These are phyloP conservation scores for Bucco capensis DNA, from an alignment of 2,113 vertebrate genomes.

Conservation along the genomic window DNA sequence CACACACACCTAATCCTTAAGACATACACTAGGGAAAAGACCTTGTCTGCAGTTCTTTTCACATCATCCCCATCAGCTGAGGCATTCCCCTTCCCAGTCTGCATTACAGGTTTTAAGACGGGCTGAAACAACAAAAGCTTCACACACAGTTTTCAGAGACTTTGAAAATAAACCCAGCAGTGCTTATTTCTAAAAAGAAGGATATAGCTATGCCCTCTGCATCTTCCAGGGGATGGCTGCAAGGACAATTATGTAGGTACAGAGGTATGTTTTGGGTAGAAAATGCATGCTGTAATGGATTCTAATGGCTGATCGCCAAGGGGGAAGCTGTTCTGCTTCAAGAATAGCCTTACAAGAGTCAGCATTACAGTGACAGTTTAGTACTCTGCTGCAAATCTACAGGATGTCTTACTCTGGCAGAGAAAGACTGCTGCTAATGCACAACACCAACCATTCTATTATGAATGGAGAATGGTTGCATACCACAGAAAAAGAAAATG, in stretches of 20 bases:
- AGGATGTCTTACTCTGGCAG: conserved; percentile 64
- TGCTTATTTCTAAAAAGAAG: not conserved
- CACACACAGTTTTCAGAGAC: not conserved
- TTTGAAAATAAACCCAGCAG: not conserved
- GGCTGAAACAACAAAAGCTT: not conserved
- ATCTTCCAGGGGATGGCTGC: not conserved
- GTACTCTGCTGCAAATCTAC: conserved; percentile 51
- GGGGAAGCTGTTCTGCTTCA: conserved; percentile 55
- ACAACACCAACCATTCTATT: conserved; percentile 22
- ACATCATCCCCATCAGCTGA: not conserved
- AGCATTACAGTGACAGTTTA: conserved; percentile 62
- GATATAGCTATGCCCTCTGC: not conserved
- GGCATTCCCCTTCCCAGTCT: not conserved
- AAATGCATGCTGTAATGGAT: conserved; percentile 33
- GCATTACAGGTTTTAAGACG: not conserved
- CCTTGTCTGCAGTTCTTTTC: not conserved
- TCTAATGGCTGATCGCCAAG: conserved; percentile 28
- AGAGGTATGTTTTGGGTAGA: conserved; percentile 38
- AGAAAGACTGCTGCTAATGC: conserved; percentile 39
- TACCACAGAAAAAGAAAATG: not conserved
- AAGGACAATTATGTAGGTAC: not conserved
- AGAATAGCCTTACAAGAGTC: conserved; percentile 61
- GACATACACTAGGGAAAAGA: not conserved
- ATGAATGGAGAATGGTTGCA: conserved; percentile 30
- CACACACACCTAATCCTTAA: not conserved